Percentiles rank a stretch among this genome's conserved stretches.
Conservation (phyloP, 1,140 invertebrate genomes). For the Drusus annulatus region DNA sequence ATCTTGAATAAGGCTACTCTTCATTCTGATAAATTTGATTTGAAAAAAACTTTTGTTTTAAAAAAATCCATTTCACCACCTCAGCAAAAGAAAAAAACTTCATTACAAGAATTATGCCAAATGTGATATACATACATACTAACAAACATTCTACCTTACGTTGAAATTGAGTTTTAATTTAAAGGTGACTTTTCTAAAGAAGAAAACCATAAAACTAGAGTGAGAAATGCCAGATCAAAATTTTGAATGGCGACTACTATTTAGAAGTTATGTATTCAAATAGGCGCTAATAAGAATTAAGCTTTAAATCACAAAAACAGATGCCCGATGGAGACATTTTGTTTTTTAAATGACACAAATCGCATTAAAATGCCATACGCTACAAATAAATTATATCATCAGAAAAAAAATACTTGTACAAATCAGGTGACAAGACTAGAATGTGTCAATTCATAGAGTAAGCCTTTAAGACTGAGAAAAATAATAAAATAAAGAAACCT, state of each 20-base stretch:
- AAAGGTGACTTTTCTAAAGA: too few species aligned
- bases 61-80: neutral
- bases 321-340: neutral
- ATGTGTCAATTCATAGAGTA: constrained; percentile 6
- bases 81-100: neutral
- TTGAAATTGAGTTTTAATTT: too few species aligned
- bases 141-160: too few species aligned
- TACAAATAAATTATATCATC: neutral
- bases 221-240: neutral
- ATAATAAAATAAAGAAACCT: constrained; percentile 3
- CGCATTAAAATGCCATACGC: neutral
- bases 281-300: neutral
- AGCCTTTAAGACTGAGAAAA: constrained; percentile 4
- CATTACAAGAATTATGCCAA: too few species aligned
- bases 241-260: neutral
- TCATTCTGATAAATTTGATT: neutral
- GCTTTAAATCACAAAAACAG: constrained; percentile 1
- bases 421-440: constrained; percentile 33
- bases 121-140: too few species aligned
- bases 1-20: neutral
- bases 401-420: constrained; percentile 12
- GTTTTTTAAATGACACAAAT: neutral
- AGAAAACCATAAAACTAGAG: too few species aligned
- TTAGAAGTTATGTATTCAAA: neutral
- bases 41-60: neutral